phyloP scores from a whole-genome alignment of 2,113 vertebrate species.

The Microcebus jonahi region DNA sequence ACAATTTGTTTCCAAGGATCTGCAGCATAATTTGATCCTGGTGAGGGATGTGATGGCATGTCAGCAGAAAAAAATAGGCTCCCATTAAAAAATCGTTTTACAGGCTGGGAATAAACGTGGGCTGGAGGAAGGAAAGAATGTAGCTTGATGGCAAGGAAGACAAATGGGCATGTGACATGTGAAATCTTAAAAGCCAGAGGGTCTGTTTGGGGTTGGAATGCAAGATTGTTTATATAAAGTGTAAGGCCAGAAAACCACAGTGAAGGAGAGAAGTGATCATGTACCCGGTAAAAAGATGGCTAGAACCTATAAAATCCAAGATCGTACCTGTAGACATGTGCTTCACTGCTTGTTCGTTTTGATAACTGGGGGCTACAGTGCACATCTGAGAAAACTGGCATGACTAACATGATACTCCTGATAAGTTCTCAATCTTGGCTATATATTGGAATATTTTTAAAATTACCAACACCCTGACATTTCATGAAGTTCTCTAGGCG shows the following conservation, averaged over 20 bases:
- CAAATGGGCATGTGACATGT: not conserved
- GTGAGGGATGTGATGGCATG: not conserved
- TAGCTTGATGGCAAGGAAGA: not conserved
- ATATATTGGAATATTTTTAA: not conserved
- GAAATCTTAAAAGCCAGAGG: not conserved
- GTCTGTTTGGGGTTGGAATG: not conserved
- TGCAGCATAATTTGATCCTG: slow-evolving; percentile 53
- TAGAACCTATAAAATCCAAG: not conserved
- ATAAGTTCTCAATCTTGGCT: not conserved
- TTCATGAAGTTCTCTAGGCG: not conserved
- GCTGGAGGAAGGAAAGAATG: not conserved
- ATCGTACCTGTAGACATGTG: not conserved
- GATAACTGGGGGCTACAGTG: not conserved
- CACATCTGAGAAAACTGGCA: not conserved
- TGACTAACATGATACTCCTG: not conserved
- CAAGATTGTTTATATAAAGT: not conserved
- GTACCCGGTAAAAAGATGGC: not conserved
- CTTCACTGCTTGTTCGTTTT: not conserved
- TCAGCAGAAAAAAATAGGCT: not conserved
- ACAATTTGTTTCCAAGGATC: slow-evolving; percentile 20
- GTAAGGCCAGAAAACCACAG: not conserved
- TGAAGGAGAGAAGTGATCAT: not conserved
- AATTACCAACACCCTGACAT: not conserved
- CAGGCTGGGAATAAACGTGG: slow-evolving; percentile 50
- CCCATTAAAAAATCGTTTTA: slow-evolving; percentile 18